phyloP scores from a whole-genome alignment of 2,113 vertebrate species.

The Syngnathus typhle region DNA sequence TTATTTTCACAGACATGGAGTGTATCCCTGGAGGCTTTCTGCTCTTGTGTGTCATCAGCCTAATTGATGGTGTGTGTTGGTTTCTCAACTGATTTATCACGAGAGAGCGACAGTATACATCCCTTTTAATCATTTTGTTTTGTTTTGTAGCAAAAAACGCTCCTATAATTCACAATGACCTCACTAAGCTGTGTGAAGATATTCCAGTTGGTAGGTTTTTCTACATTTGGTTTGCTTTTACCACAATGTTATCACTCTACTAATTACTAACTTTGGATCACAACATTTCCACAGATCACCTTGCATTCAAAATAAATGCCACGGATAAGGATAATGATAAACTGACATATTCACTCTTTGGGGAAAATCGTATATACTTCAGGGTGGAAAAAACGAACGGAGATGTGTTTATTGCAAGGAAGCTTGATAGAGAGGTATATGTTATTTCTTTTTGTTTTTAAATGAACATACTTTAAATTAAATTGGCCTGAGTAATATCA shows the following conservation, averaged over 20 bases:
- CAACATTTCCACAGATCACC: conserved; percentile 20
- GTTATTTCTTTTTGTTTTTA: not conserved
- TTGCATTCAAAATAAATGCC: conserved; percentile 64
- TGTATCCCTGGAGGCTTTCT: conserved; percentile 28
- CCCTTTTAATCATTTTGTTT: not conserved
- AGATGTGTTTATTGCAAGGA: conserved; percentile 4
- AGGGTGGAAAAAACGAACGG: not conserved
- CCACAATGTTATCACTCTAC: not conserved
- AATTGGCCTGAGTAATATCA: not conserved
- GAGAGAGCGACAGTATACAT: not conserved
- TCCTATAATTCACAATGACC: accelerated
- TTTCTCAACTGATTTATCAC: not conserved
- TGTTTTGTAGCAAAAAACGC: conserved; percentile 38
- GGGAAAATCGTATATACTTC: conserved; percentile 47
- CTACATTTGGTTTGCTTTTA: not conserved
- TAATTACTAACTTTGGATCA: not conserved
- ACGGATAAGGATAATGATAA: conserved; percentile 16
- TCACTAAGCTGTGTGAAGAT: conserved; percentile 28
- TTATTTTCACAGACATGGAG: conserved; percentile 41
- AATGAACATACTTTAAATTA: not conserved
- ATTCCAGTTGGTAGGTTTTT: conserved; percentile 10
- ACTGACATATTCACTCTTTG: conserved; percentile 57
- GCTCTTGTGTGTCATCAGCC: conserved; percentile 44
- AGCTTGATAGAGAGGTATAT: conserved; percentile 73
- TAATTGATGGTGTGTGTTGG: conserved; percentile 46